Percentiles rank a stretch among this genome's conserved stretches.
phyloP scores from a whole-genome alignment of 2,888 invertebrate species.

The Phytoseiulus persimilis region DNA sequence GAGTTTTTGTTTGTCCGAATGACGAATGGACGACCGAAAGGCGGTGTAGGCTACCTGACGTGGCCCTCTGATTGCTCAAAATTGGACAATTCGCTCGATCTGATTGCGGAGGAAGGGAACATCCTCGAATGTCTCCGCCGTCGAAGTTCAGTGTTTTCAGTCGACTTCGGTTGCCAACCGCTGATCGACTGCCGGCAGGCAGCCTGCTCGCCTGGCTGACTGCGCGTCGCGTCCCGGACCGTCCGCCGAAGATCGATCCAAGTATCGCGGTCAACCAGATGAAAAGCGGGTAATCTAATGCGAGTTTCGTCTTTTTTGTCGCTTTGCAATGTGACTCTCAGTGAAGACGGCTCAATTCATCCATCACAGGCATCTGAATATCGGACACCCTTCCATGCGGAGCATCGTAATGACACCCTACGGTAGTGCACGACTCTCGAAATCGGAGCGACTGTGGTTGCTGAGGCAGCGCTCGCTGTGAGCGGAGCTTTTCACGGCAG shows the following conservation, averaged over 20 bases:
- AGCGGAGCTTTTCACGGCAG: neutral
- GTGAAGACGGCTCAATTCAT: neutral
- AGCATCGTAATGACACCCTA: neutral
- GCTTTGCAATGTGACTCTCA: neutral
- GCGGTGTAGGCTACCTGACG: no score
- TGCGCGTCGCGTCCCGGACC: neutral
- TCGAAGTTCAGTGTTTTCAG: no score
- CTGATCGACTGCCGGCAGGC: neutral
- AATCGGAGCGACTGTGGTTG: neutral
- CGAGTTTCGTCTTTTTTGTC: neutral
- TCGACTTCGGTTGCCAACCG: neutral
- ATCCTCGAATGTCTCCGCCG: no score
- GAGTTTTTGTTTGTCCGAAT: no score
- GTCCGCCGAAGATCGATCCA: neutral
- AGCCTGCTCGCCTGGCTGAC: no score
- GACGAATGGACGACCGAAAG: no score
- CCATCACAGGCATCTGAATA: neutral
- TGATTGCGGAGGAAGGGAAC: no score
- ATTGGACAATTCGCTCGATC: no score
- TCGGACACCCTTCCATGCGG: neutral
- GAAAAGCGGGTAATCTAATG: neutral
- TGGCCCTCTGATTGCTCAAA: no score
- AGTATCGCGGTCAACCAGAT: neutral
- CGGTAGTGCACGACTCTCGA: neutral
- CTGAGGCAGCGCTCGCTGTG: neutral